These are phyloP conservation scores for Triplophysa siluroides DNA, from an alignment of 2,113 vertebrate species.

Conservation along the genomic window DNA sequence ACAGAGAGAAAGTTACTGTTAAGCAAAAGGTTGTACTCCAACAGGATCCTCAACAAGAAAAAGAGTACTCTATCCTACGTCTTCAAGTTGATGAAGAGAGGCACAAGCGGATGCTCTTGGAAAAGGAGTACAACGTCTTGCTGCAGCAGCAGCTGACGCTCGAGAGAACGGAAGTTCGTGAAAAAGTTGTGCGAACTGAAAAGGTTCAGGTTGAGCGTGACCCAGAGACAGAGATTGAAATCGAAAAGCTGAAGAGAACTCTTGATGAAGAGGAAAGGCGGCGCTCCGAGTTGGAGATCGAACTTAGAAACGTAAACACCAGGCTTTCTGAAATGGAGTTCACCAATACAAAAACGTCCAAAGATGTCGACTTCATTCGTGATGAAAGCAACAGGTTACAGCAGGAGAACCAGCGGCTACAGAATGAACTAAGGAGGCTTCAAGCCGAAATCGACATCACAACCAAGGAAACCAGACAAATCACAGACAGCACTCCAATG, in stretches of 20 bases:
- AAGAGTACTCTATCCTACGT: conserved; percentile 87
- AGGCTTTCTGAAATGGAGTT: conserved; percentile 89
- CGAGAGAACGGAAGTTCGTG: conserved; percentile 88
- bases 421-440: conserved; percentile 85
- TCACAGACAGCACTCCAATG: conserved; percentile 74
- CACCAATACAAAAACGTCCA: conserved; percentile 90
- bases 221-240: conserved; percentile 85
- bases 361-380: conserved; percentile 89
- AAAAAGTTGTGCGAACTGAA: conserved; percentile 93
- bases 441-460: conserved; percentile 92
- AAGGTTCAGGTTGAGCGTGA: conserved; percentile 93
- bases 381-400: conserved; percentile 90
- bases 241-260: conserved; percentile 82
- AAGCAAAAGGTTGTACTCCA: conserved; percentile 95
- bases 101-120: conserved; percentile 83
- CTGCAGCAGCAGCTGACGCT: conserved; percentile 80
- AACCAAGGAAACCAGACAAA: conserved; percentile 80
- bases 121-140: conserved; percentile 83
- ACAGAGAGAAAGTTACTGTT: conserved; percentile 88
- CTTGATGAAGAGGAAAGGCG: conserved; percentile 86
- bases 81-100: conserved; percentile 90
- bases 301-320: conserved; percentile 77
- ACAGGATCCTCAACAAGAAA: conserved; percentile 94
- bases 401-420: conserved; percentile 88
- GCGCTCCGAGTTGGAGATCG: conserved; percentile 82